A percentile compares a stretch with the other conserved stretches of the same genome.
Evolutionary conservation across 2,888 invertebrate genomes (phyloP).

Genomic region (Ochropleura leucogaster): DNA sequence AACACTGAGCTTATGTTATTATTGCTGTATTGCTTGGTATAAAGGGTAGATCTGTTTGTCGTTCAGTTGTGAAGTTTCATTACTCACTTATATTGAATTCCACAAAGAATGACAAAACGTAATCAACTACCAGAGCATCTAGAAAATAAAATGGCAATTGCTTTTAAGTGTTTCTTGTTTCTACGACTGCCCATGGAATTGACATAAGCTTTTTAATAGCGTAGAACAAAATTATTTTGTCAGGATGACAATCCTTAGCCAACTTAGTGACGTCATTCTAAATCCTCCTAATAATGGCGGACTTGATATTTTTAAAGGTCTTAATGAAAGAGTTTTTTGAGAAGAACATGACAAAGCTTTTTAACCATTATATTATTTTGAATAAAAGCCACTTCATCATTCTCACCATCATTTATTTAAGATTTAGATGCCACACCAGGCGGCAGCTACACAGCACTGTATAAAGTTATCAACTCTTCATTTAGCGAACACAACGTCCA

Average conservation of each 20-base stretch:
- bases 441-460: neutral
- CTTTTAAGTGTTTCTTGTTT: neutral
- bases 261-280: too few relatives aligned
- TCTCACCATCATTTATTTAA: neutral
- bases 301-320: too few relatives aligned
- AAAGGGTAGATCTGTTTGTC: too few relatives aligned
- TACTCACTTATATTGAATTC: neutral
- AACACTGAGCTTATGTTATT: constrained; percentile 5
- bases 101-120: neutral
- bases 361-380: too few relatives aligned
- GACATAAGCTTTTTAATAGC: neutral
- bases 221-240: neutral
- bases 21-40: constrained; percentile 5
- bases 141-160: neutral
- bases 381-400: too few relatives aligned
- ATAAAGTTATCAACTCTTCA: neutral
- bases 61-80: neutral
- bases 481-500: neutral
- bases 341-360: too few relatives aligned
- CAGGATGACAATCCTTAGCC: too few relatives aligned
- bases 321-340: too few relatives aligned
- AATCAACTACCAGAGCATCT: neutral
- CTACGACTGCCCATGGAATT: neutral
- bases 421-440: too few relatives aligned
- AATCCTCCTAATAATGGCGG: too few relatives aligned